Evolutionary conservation across 2,797 vertebrate genomes (phyloP).

Genomic region (Chelonia mydas): DNA sequence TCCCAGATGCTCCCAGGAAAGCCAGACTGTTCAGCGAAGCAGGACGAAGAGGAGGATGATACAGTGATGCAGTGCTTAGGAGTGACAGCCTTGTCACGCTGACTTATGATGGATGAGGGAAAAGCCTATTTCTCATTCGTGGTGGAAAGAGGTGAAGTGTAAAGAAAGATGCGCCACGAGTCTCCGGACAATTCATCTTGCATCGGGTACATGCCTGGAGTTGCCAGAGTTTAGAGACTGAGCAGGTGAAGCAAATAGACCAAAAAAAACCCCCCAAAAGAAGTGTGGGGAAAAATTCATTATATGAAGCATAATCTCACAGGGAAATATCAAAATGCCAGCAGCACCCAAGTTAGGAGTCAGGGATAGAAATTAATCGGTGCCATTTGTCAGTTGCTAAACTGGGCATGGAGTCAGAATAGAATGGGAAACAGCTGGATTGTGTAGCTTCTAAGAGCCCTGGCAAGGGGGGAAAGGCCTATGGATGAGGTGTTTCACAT

Average conservation of each 20-base stretch:
- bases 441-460: fast-evolving
- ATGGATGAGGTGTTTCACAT: background rate
- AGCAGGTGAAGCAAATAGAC: background rate
- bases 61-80: conserved; percentile 27
- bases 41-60: conserved; percentile 43
- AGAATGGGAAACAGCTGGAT: background rate
- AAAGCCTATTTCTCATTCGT: conserved; percentile 78
- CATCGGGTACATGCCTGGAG: conserved; percentile 51
- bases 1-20: conserved; percentile 52
- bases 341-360: conserved; percentile 41
- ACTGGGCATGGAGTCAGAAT: conserved; percentile 53
- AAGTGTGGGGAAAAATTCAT: conserved; percentile 68
- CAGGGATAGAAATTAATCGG: conserved; percentile 19
- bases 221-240: background rate
- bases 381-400: conserved; percentile 77
- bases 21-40: conserved; percentile 20
- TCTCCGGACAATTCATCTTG: conserved; percentile 77
- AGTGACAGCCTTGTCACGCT: conserved; percentile 74
- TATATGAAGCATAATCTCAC: conserved; percentile 74
- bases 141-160: conserved; percentile 74
- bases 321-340: conserved; percentile 78
- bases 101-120: conserved; percentile 82
- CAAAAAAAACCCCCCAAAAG: background rate
- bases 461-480: background rate
- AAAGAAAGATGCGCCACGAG: conserved; percentile 77